Conservation (phyloP, 1,140 invertebrate genomes). For the Cataglyphis hispanica region DNA sequence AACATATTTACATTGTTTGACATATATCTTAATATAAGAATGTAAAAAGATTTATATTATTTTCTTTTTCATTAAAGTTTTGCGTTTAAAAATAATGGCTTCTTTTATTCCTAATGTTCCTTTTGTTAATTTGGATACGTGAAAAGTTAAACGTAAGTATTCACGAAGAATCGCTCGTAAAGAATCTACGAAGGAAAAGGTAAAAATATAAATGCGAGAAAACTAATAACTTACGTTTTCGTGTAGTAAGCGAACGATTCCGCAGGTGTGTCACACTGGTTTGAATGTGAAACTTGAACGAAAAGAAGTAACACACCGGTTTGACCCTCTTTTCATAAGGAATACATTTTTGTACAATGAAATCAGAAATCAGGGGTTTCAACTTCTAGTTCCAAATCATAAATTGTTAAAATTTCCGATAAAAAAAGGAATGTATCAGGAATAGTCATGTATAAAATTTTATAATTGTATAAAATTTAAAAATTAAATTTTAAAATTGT, state of each 20-base stretch:
- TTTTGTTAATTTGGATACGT: neutral
- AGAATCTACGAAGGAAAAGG: neutral
- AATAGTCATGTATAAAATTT: neutral
- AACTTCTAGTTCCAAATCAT: neutral
- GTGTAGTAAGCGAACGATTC: neutral
- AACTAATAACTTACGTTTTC: constrained; percentile 1
- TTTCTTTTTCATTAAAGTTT: neutral
- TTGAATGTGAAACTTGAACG: constrained; percentile 24
- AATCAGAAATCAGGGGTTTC: neutral
- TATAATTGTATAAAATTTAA: too few species aligned
- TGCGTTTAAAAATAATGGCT: neutral
- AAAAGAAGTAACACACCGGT: constrained; percentile 37
- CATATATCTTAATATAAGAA: neutral
- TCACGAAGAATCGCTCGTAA: neutral
- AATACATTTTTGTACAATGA: constrained; percentile 11
- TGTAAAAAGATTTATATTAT: neutral
- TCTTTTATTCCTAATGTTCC: neutral
- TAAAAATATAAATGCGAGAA: neutral
- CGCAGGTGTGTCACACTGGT: neutral
- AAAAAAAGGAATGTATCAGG: neutral
- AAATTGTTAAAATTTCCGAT: neutral
- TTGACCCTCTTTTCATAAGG: constrained; percentile 49
- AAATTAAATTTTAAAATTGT: too few species aligned
- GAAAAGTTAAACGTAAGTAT: neutral
- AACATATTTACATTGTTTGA: neutral